Percentiles rank a stretch among this genome's conserved stretches.
These are phyloP conservation scores for Numenius phaeopus DNA, from an alignment of 2,797 vertebrate genomes.

Conservation along the genomic window DNA sequence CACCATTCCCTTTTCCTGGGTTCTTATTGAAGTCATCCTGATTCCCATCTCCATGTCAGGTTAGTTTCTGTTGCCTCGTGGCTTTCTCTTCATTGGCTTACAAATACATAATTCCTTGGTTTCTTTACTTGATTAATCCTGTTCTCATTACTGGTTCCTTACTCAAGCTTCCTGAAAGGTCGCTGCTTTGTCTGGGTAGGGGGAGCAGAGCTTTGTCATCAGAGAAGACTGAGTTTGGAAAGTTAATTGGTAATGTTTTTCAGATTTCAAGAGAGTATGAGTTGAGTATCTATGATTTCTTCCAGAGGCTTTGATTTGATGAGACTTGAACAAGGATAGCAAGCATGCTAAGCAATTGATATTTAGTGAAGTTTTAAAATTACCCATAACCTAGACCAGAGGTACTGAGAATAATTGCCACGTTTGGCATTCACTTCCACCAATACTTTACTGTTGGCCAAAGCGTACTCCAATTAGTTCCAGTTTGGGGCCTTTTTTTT, in stretches of 20 bases:
- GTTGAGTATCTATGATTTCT: not conserved
- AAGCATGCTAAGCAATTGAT: not conserved
- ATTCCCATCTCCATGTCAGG: not conserved
- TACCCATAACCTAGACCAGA: not conserved
- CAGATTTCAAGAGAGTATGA: not conserved
- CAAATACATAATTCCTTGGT: not conserved
- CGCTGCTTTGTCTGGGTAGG: not conserved
- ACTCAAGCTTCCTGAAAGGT: not conserved
- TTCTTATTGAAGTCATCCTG: not conserved
- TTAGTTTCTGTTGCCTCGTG: not conserved
- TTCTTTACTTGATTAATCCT: not conserved
- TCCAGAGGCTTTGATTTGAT: not conserved
- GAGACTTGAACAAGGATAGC: not conserved
- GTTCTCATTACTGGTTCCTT: conserved; percentile 2
- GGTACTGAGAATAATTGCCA: not conserved
- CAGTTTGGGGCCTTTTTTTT: not conserved
- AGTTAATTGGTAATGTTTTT: not conserved
- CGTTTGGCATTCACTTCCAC: not conserved
- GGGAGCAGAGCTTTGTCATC: not conserved
- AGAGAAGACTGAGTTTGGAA: not conserved
- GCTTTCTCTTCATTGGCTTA: not conserved
- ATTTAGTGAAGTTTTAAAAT: not conserved
- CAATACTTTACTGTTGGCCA: not conserved
- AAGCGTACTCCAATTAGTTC: not conserved
- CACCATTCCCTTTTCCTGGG: not conserved